Conservation (phyloP, 2,113 vertebrate species). For the Psilopogon haemacephalus region DNA sequence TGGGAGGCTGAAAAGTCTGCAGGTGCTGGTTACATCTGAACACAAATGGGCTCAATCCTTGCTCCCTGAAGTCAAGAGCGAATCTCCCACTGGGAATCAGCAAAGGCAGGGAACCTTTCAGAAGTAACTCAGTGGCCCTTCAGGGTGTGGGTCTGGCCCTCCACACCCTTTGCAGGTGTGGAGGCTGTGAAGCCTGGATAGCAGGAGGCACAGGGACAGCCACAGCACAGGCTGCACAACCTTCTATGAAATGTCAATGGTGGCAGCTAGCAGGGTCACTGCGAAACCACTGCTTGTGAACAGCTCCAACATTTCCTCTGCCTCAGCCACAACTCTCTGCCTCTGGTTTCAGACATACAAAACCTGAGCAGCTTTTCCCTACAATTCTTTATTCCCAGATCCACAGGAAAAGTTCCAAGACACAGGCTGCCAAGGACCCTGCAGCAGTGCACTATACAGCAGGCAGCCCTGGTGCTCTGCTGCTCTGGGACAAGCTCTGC, state of each 20-base stretch:
- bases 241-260: not conserved
- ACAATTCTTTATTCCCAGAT: not conserved
- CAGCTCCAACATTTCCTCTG: not conserved
- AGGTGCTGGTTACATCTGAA: conserved; percentile 17
- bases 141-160: not conserved
- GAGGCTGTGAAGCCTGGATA: not conserved
- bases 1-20: not conserved
- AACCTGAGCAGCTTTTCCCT: not conserved
- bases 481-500: not conserved
- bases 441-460: not conserved
- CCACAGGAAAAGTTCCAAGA: not conserved
- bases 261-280: not conserved
- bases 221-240: not conserved
- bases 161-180: not conserved
- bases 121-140: not conserved
- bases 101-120: conserved; percentile 1
- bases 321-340: not conserved
- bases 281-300: not conserved
- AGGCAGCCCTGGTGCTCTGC: fast-evolving
- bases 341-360: not conserved
- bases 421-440: not conserved
- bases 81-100: not conserved
- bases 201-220: not conserved
- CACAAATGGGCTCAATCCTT: conserved; percentile 16
- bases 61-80: not conserved